Conservation (phyloP, 2,888 invertebrate genomes). For the Pyralis farinalis region DNA sequence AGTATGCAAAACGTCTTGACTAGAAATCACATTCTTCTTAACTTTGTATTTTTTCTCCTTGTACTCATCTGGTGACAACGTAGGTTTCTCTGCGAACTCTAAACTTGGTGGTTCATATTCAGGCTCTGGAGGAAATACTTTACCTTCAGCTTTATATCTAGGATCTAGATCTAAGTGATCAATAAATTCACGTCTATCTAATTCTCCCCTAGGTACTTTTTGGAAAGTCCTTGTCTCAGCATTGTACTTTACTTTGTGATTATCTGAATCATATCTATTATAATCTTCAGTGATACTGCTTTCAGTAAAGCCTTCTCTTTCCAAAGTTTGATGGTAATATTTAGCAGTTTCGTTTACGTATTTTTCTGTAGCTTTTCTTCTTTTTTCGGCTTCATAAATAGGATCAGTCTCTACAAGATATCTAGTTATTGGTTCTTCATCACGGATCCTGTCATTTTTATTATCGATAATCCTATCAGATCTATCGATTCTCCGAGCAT, state of each 20-base stretch:
- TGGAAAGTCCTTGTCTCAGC: conserved; percentile 60
- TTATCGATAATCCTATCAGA: conserved; percentile 2
- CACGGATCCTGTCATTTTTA: conserved; percentile 38
- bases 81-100: conserved; percentile 81
- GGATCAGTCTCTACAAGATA: conserved; percentile 73
- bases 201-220: conserved; percentile 55
- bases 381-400: conserved; percentile 65
- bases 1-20: conserved; percentile 67
- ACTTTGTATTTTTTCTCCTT: conserved; percentile 75
- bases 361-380: conserved; percentile 75
- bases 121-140: conserved; percentile 69
- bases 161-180: conserved; percentile 46
- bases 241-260: conserved; percentile 63
- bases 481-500: conserved; percentile 79
- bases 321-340: conserved; percentile 78
- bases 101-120: conserved; percentile 85
- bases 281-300: conserved; percentile 75
- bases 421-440: conserved; percentile 64
- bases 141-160: conserved; percentile 49
- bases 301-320: conserved; percentile 79
- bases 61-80: conserved; percentile 80
- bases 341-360: conserved; percentile 80
- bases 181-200: conserved; percentile 60
- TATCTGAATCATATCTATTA: conserved; percentile 72
- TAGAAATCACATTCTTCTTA: conserved; percentile 68